phyloP scores from a whole-genome alignment of 2,888 invertebrate genomes.

The Leptodirus hochenwartii region DNA sequence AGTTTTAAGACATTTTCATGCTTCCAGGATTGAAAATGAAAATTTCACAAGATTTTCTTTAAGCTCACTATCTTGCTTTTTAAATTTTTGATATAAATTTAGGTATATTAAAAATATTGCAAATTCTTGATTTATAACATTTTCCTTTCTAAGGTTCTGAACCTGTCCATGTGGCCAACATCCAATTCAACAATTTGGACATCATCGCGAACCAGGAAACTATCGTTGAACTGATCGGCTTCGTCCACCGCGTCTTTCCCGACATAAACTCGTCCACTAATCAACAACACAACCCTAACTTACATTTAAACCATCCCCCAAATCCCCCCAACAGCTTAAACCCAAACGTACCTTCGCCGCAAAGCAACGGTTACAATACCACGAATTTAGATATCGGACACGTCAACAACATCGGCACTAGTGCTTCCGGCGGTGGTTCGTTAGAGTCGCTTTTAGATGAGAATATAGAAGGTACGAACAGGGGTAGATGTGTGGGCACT shows the following conservation, averaged over 20 bases:
- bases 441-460: constrained; percentile 18
- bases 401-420: neutral
- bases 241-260: constrained; percentile 55
- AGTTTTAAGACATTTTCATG: too few relatives aligned
- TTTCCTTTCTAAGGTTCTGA: constrained; percentile 20
- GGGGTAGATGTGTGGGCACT: constrained; percentile 31
- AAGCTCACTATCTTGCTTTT: too few relatives aligned
- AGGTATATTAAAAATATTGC: too few relatives aligned
- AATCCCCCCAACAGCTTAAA: constrained; percentile 14
- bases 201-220: constrained; percentile 94
- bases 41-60: too few relatives aligned
- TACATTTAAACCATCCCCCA: too few relatives aligned
- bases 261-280: constrained; percentile 17
- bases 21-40: too few relatives aligned
- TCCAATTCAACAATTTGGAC: constrained; percentile 86
- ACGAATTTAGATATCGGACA: constrained; percentile 4
- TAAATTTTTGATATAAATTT: too few relatives aligned
- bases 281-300: too few relatives aligned
- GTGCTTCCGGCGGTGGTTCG: constrained; percentile 18
- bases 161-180: constrained; percentile 54
- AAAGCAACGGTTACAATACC: too few relatives aligned
- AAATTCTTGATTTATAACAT: too few relatives aligned
- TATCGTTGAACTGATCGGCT: constrained; percentile 82
- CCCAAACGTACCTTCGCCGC: constrained; percentile 18
- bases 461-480: constrained; percentile 6